Evolutionary conservation across 2,797 vertebrate species (phyloP), one percentile per base, ranked within the genome.

Genomic region (Remorina albescens): DNA sequence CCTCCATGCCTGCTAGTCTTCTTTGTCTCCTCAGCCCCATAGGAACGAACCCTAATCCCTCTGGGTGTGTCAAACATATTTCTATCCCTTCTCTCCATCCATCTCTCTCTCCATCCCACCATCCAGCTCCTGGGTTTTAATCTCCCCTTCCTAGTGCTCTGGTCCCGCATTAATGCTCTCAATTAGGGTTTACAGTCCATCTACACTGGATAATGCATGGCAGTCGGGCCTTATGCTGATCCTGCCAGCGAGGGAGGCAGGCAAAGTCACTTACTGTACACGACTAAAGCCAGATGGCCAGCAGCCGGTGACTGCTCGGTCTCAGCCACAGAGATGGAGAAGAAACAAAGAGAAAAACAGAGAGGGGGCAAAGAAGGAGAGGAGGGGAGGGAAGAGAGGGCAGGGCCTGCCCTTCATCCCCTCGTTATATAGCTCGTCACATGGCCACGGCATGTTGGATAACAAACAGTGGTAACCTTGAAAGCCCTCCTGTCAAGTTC

Each of bases 111-210:
- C 66, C 81, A 87, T 86, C 76, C 83, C 32, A 30, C 82, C 85
- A 88, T 88, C 83, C 86, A 82, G 67, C 82, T 88, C 87, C 80
- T 50, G 82, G 87, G 88, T 91, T 90, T 92, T 93, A 93, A 83
- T 87, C 86, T 76, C 60, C 80, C 83, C 65, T 80, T 80, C 53
- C 61, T 80, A 81, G 84, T 49, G 79, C 86, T 87, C 75, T 74
- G 61, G 73, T 85, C 78, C 76, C 56, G 86, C 91, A 92, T 92
- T 93, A 94, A 82, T 84, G 71, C 82, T 90, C 90, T 91, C 90
- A 92, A 93, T 94, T 94, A 93, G 76, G 74, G 84, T 88, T 93
- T 92, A 92, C 75, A 85, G 82, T 89, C 88, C 85, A 90, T 92
- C 88, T 86, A 92, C 85, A 85, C 88, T 76, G 82, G 79, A 87